A percentile compares a stretch with the other conserved stretches of the same genome.
Evolutionary conservation across 1,140 invertebrate species (phyloP).

Genomic region (Achatina immaculata): DNA sequence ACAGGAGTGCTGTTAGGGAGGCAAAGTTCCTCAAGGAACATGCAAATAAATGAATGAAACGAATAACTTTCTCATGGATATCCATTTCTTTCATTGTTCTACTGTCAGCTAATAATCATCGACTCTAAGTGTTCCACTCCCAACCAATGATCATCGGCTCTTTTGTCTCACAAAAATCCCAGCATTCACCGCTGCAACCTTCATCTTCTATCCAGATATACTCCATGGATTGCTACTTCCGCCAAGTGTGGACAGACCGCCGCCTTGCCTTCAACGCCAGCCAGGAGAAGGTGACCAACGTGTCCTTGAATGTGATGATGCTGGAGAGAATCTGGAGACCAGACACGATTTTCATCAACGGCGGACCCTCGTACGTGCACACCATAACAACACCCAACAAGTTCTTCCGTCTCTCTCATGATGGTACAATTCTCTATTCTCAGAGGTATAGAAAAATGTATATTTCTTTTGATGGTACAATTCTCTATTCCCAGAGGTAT

Average conservation of each 20-base stretch:
- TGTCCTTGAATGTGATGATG: conserved; percentile 58
- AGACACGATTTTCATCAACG: conserved; percentile 71
- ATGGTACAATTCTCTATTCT: conserved; percentile 65
- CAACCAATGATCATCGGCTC: no score
- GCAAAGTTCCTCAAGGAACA: no score
- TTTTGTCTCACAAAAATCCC: no score
- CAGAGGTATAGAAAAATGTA: no score
- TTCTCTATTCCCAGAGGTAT: conserved; percentile 67
- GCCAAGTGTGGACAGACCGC: conserved; percentile 63
- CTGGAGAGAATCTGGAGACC: conserved; percentile 64
- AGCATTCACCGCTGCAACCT: neutral
- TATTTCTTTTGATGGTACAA: conserved; percentile 62
- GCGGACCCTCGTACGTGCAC: conserved; percentile 71
- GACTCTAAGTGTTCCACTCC: no score
- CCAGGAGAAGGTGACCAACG: conserved; percentile 44
- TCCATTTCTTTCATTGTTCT: no score
- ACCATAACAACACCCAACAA: conserved; percentile 70
- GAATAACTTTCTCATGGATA: no score
- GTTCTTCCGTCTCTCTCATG: conserved; percentile 64
- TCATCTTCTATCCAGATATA: conserved; percentile 53
- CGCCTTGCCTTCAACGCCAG: conserved; percentile 59
- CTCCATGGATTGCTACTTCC: conserved; percentile 68
- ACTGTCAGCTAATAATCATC: no score
- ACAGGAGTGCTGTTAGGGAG: no score
- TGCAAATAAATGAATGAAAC: no score